phyloP scores from a whole-genome alignment of 2,888 invertebrate genomes.

The Drosophila kambysellisi region DNA sequence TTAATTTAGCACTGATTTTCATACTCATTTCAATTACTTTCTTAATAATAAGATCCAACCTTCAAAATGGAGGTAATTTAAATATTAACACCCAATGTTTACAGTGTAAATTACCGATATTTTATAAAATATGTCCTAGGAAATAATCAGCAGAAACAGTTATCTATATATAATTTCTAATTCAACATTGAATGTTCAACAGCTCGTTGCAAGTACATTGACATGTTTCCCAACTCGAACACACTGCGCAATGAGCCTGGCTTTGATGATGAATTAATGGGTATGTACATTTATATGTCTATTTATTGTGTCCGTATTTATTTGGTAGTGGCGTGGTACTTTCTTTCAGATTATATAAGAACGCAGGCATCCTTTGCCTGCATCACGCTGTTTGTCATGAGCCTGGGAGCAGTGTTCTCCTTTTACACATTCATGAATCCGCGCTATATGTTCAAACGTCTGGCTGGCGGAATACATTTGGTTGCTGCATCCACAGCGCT shows the following conservation, averaged over 20 bases:
- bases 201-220: conserved; percentile 88
- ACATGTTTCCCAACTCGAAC: conserved; percentile 87
- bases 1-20: neutral
- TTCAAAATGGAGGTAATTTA: neutral
- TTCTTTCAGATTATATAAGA: conserved; percentile 90
- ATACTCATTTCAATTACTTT: neutral
- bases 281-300: conserved; percentile 82
- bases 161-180: neutral
- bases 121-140: neutral
- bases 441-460: conserved; percentile 94
- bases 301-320: conserved; percentile 28
- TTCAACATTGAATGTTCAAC: conserved; percentile 8
- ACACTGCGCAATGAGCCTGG: conserved; percentile 86
- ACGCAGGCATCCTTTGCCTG: conserved; percentile 94
- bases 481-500: conserved; percentile 93
- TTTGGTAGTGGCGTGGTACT: conserved; percentile 59
- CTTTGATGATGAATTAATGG: conserved; percentile 86
- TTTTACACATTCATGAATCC: conserved; percentile 93
- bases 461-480: conserved; percentile 93
- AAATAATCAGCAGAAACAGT: neutral
- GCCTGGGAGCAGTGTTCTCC: conserved; percentile 92
- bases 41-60: neutral
- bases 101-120: neutral
- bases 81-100: neutral
- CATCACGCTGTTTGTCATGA: conserved; percentile 92